phyloP scores from a whole-genome alignment of 2,888 invertebrate species.

The Chymomyza amoena region DNA sequence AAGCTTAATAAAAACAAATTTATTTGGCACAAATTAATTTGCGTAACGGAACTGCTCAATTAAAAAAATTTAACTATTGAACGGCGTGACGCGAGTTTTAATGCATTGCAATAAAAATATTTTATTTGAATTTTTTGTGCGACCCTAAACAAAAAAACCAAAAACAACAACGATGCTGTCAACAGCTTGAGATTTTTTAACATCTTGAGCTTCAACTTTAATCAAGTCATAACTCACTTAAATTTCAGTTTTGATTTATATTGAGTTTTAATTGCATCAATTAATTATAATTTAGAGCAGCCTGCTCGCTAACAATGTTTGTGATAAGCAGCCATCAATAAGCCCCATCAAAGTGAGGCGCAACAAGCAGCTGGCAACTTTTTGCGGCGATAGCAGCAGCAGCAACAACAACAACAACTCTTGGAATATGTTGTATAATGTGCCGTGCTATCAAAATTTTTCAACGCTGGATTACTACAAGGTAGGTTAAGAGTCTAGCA shows the following conservation, averaged over 20 bases:
- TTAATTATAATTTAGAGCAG: conserved; percentile 14
- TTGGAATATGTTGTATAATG: conserved; percentile 79
- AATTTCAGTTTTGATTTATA: not conserved
- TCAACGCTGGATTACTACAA: conserved; percentile 79
- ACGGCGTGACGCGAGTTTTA: conserved; percentile 37
- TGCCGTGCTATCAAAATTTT: conserved; percentile 78
- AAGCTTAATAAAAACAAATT: conserved; percentile 19
- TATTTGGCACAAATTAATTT: conserved; percentile 64
- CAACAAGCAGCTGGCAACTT: not conserved
- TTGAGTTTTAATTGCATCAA: not conserved
- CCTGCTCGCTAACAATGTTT: conserved; percentile 30
- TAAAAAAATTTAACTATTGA: conserved; percentile 31
- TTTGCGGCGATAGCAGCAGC: not conserved
- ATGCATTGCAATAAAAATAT: conserved; percentile 31
- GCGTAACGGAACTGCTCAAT: conserved; percentile 66
- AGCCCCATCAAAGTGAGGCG: not conserved
- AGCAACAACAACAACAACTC: conserved; percentile 46
- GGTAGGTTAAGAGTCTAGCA: conserved; percentile 56
- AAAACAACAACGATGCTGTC: conserved; percentile 9
- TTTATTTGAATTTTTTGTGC: not conserved
- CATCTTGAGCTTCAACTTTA: not conserved
- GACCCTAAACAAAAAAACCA: conserved; percentile 1
- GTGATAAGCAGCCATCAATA: conserved; percentile 15
- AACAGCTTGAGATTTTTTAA: not conserved
- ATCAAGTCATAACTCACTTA: not conserved